These are phyloP conservation scores for Nycticorax nycticorax DNA, from an alignment of 2,113 vertebrate species.

Conservation along the genomic window DNA sequence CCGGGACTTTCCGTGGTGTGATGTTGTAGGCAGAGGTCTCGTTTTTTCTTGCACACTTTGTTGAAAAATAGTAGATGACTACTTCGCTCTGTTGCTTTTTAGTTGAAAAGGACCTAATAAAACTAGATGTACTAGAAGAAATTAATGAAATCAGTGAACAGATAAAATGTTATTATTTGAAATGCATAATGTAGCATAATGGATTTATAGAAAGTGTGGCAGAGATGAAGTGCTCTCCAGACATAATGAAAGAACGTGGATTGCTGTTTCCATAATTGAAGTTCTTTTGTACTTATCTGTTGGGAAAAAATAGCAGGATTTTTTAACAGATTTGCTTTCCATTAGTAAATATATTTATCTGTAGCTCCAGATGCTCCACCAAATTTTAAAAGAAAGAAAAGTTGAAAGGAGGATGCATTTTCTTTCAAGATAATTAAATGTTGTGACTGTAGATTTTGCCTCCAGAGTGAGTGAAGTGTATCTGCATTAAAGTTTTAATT, in stretches of 20 bases:
- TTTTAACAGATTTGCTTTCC: conserved; percentile 20
- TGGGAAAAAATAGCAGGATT: neutral
- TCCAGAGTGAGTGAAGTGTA: neutral
- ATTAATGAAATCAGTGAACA: neutral
- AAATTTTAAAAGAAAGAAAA: neutral
- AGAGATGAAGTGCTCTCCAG: neutral
- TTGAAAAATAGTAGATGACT: neutral
- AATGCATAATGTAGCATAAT: neutral
- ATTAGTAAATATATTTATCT: conserved; percentile 40
- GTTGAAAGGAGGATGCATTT: neutral
- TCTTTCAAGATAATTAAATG: conserved; percentile 31
- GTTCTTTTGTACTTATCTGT: neutral
- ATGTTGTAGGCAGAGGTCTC: neutral
- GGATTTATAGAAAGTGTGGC: neutral
- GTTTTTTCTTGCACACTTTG: neutral
- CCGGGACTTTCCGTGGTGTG: neutral
- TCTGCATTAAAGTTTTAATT: conserved; percentile 8
- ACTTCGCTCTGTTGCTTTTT: neutral
- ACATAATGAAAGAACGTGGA: neutral
- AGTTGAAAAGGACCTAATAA: conserved; percentile 3
- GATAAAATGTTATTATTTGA: neutral
- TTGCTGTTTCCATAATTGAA: conserved; percentile 10
- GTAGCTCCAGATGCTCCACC: neutral
- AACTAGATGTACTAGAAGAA: conserved; percentile 7
- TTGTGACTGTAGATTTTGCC: conserved; percentile 28